phyloP scores from a whole-genome alignment of 2,113 vertebrate species.

The Gobio gobio region DNA sequence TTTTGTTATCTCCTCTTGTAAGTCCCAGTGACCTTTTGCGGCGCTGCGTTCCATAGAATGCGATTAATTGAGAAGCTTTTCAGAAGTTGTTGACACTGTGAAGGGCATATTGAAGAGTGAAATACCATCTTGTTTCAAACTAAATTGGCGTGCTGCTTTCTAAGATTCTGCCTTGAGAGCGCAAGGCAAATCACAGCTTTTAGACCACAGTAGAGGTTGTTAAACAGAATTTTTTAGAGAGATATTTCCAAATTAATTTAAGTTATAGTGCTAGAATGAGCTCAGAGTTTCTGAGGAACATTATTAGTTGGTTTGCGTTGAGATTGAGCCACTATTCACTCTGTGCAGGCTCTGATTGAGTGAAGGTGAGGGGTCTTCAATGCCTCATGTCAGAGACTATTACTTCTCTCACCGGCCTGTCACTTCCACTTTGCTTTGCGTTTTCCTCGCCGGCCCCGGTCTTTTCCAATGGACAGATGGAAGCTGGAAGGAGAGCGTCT shows the following conservation, averaged over 20 bases:
- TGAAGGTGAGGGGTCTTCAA: constrained; percentile 72
- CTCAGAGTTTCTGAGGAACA: background rate
- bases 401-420: constrained; percentile 70
- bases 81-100: constrained; percentile 46
- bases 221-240: background rate
- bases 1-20: constrained; percentile 75
- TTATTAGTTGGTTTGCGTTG: background rate
- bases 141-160: background rate
- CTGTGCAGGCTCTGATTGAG: constrained; percentile 62
- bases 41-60: constrained; percentile 64
- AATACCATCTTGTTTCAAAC: constrained; percentile 69
- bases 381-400: constrained; percentile 71
- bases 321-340: constrained; percentile 58
- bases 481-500: constrained; percentile 48
- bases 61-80: constrained; percentile 65
- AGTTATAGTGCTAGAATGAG: background rate
- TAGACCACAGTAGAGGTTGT: background rate
- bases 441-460: constrained; percentile 59
- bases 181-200: constrained; percentile 11
- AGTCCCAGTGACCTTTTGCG: constrained; percentile 77
- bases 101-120: constrained; percentile 62
- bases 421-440: constrained; percentile 68
- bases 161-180: constrained; percentile 1
- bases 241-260: constrained; percentile 4
- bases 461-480: constrained; percentile 1